Base-by-base conservation (phyloP, 2,113 vertebrate genomes). In the Clupea harengus region DNA sequence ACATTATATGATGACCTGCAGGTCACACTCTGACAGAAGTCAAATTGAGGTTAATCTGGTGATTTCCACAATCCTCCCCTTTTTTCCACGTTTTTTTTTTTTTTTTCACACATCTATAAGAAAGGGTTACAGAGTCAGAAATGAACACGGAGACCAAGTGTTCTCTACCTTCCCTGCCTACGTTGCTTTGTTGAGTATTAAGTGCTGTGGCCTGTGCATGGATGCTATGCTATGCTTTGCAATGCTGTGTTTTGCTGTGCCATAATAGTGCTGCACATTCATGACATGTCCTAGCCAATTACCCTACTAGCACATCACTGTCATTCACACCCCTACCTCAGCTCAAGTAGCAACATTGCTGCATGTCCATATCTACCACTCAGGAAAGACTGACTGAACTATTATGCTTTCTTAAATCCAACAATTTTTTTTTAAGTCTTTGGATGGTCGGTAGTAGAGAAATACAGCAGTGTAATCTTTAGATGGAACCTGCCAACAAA, bases 91-190 rank as follows among this genome's bases (percentile, higher is more conserved):
- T 81, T 89, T 84, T 78, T 90, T 87, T 86, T 39, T 39, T 39
- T 45, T 64, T 82, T 0, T 47, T 15, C 52, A 54, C 81, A 50
- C 20, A 46, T 57, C 45, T 25, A 54, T 7, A 78, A 75, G 15
- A 81, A 18, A 81, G 72, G 32, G 72, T 78, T 39, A 46, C 84
- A 82, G 22, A 83, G 87, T 87, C 92, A 95, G 96, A 95, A 96
- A 95, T 92, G 92, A 93, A 93, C 90, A 89, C 82, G 3, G 60
- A 90, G 89, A 90, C 92, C 90, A 89, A 89, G 88, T 89, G 85
- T 60, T 88, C 87, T 84, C 20, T 81, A 39, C 17, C 47, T 22
- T 17, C 47, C 44, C 49, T n/a, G 13, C 28, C 72, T 78, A 39
- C 13, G 72, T 78, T 32, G 72, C 72, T 39, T 78, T 39, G 72